phyloP scores from a whole-genome alignment of 2,888 invertebrate species.

The Drosophila neonasuta region DNA sequence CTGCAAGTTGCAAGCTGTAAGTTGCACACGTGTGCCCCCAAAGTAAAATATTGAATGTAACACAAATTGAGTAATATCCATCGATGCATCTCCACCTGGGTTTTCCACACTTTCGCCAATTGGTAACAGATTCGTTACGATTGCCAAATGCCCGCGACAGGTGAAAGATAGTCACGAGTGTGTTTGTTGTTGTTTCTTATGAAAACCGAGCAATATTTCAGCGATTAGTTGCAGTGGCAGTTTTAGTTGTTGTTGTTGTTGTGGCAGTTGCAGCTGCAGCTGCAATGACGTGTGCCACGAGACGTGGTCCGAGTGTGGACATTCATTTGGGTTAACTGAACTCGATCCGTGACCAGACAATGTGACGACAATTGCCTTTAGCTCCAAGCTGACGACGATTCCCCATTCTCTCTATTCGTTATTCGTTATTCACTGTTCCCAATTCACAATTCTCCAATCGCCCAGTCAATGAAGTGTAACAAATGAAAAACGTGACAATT shows the following conservation, averaged over 20 bases:
- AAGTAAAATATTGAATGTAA: background rate
- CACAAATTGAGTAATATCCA: background rate
- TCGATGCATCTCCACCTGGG: conserved; percentile 1
- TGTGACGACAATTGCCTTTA: conserved; percentile 38
- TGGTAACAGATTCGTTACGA: conserved; percentile 40
- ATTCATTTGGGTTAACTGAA: conserved; percentile 33
- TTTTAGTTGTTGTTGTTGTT: conserved; percentile 22
- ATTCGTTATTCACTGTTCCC: background rate
- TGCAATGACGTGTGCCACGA: conserved; percentile 49
- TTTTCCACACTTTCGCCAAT: conserved; percentile 50
- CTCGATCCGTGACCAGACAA: conserved; percentile 32
- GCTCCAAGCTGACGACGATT: conserved; percentile 8
- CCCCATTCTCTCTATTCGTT: background rate
- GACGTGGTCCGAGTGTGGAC: conserved; percentile 7
- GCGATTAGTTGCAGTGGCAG: conserved; percentile 38
- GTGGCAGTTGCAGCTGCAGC: conserved; percentile 21
- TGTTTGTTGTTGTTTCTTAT: conserved; percentile 1
- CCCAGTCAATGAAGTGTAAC: conserved; percentile 50
- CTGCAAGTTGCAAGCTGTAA: background rate
- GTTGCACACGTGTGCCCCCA: conserved; percentile 3
- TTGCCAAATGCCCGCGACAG: conserved; percentile 32
- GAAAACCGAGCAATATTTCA: conserved; percentile 19
- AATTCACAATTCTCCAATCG: background rate
- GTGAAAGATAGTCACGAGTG: conserved; percentile 40
- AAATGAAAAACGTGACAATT: conserved; percentile 65